Conservation (phyloP, 2,113 vertebrate species). For the Clarias batrachus region DNA sequence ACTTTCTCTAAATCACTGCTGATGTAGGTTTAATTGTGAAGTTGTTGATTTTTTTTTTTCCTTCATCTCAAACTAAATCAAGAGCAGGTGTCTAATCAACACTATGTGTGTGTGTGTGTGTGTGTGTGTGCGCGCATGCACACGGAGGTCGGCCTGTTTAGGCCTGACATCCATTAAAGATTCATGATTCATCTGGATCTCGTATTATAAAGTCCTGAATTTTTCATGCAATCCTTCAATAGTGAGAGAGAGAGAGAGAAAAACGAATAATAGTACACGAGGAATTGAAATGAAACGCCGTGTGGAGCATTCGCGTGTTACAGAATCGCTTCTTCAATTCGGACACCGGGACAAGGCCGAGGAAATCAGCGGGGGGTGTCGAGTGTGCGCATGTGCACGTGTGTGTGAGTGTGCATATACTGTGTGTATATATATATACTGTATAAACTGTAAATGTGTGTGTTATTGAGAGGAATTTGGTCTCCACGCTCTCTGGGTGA, state of each 20-base stretch:
- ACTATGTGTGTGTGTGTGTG: background rate
- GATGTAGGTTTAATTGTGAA: background rate
- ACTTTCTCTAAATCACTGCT: background rate
- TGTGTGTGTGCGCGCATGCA: background rate
- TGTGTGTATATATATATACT: background rate
- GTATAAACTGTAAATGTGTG: constrained; percentile 18
- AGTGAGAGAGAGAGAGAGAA: constrained; percentile 50
- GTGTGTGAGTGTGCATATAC: constrained; percentile 12
- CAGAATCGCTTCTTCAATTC: background rate
- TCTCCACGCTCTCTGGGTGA: constrained; percentile 51
- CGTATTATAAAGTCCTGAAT: constrained; percentile 75
- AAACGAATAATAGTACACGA: constrained; percentile 54
- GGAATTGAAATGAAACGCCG: constrained; percentile 59
- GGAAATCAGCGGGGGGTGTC: constrained; percentile 47
- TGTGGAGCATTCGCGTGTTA: constrained; percentile 26
- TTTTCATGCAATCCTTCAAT: constrained; percentile 69
- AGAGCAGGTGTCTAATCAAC: constrained; percentile 21
- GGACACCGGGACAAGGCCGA: constrained; percentile 51
- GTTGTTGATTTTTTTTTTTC: constrained; percentile 40
- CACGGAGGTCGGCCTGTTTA: constrained; percentile 58
- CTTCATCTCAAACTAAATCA: constrained; percentile 36
- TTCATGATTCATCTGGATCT: constrained; percentile 78
- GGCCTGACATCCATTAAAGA: constrained; percentile 71
- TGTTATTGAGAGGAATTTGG: background rate
- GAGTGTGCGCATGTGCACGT: constrained; percentile 49